Conservation (phyloP, 2,888 invertebrate species). For the Pterostichus niger region DNA sequence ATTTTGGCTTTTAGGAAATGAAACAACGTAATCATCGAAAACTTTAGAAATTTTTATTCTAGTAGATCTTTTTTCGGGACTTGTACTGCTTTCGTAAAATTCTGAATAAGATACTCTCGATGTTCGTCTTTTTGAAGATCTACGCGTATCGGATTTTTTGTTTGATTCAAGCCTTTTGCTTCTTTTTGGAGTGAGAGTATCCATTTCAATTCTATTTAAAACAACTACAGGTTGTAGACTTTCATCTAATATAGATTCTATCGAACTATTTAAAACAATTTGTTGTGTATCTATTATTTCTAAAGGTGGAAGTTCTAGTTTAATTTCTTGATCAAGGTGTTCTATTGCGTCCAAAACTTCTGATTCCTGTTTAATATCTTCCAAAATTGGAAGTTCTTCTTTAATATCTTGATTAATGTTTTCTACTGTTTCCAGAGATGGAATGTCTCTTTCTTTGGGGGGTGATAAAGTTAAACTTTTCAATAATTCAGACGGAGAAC, state of each 20-base stretch:
- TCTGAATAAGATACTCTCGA: conserved; percentile 10
- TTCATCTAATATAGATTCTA: background rate
- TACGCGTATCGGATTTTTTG: background rate
- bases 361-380: too few relatives aligned
- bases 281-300: background rate
- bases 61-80: background rate
- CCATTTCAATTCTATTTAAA: conserved; percentile 28
- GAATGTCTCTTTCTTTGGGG: conserved; percentile 5
- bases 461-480: conserved; percentile 33
- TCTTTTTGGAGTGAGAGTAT: background rate
- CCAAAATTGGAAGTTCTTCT: too few relatives aligned
- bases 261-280: background rate
- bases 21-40: background rate
- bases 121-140: conserved; percentile 18
- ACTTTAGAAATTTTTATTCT: background rate
- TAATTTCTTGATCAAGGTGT: too few relatives aligned
- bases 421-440: conserved; percentile 15
- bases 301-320: too few relatives aligned
- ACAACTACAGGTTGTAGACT: background rate
- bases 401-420: conserved; percentile 19
- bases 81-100: background rate
- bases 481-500: conserved; percentile 42
- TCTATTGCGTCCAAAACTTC: too few relatives aligned
- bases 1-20: background rate
- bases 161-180: background rate